Percentiles rank a stretch among this genome's conserved stretches.
Evolutionary conservation across 2,888 invertebrate species (phyloP).

Genomic region (Vandiemenella viatica): DNA sequence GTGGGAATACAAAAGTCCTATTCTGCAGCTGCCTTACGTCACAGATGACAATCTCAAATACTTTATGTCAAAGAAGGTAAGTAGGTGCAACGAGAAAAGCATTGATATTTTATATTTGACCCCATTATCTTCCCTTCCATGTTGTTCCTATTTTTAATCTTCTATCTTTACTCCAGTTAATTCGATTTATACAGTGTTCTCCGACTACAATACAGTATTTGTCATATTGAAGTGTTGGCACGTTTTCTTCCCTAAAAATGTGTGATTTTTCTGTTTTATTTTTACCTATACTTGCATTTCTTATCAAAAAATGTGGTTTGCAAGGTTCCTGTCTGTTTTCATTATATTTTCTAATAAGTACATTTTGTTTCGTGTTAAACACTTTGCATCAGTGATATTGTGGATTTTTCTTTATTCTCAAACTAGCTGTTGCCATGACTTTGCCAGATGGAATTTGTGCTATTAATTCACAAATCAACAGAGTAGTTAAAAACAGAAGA

Average conservation of each 20-base stretch:
- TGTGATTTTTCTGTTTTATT: not conserved
- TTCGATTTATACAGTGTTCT: too few relatives aligned
- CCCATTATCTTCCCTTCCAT: too few relatives aligned
- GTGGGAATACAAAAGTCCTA: conserved; percentile 88
- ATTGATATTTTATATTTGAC: not conserved
- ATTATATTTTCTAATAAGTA: not conserved
- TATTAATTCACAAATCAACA: too few relatives aligned
- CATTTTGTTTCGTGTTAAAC: conserved; percentile 13
- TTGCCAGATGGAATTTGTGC: too few relatives aligned
- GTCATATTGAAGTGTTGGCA: not conserved
- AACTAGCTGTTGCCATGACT: too few relatives aligned
- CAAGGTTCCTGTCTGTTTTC: too few relatives aligned
- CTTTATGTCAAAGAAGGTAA: conserved; percentile 64
- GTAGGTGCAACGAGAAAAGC: conserved; percentile 7
- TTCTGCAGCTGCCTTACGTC: conserved; percentile 87
- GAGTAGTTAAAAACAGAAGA: too few relatives aligned
- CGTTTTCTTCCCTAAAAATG: not conserved
- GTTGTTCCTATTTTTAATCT: not conserved
- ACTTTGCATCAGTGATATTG: too few relatives aligned
- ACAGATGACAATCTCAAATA: conserved; percentile 79
- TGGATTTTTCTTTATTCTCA: too few relatives aligned
- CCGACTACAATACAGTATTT: too few relatives aligned
- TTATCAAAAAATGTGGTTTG: not conserved
- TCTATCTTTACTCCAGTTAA: too few relatives aligned
- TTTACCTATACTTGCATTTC: not conserved